phyloP scores from a whole-genome alignment of 2,888 invertebrate genomes.

The Eledona agricola region DNA sequence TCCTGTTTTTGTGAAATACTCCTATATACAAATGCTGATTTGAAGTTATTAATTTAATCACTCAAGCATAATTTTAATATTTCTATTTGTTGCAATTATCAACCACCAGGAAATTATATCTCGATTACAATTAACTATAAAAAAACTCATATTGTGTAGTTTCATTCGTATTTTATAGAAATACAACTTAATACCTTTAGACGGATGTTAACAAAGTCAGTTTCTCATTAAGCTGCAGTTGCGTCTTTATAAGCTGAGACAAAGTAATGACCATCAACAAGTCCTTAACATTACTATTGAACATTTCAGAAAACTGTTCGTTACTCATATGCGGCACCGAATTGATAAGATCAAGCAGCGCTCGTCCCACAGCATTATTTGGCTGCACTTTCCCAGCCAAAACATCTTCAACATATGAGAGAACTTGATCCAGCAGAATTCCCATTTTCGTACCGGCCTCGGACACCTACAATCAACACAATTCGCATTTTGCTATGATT shows the following conservation, averaged over 20 bases:
- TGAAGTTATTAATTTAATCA: too few relatives aligned
- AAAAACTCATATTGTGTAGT: too few relatives aligned
- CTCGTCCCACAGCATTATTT: slow-evolving; percentile 90
- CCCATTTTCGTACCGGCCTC: slow-evolving; percentile 85
- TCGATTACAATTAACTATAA: too few relatives aligned
- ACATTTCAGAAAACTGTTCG: slow-evolving; percentile 92
- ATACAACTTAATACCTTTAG: too few relatives aligned
- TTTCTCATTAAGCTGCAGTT: slow-evolving; percentile 96
- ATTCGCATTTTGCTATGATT: slow-evolving; percentile 71
- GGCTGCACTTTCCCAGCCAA: slow-evolving; percentile 78
- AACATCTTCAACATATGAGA: slow-evolving; percentile 92
- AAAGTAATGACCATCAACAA: slow-evolving; percentile 96
- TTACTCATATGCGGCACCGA: slow-evolving; percentile 90
- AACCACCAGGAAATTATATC: too few relatives aligned
- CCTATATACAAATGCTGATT: too few relatives aligned
- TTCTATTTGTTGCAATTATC: too few relatives aligned
- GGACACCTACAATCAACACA: slow-evolving; percentile 81
- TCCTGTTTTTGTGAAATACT: too few relatives aligned
- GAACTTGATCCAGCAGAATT: slow-evolving; percentile 78
- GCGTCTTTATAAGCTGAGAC: slow-evolving; percentile 95
- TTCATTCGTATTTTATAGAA: too few relatives aligned
- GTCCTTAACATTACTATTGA: slow-evolving; percentile 96
- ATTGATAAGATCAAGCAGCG: slow-evolving; percentile 88
- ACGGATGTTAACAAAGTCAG: slow-evolving; percentile 83
- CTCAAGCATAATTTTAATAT: too few relatives aligned